phyloP scores from a whole-genome alignment of 2,113 vertebrate genomes.

The Leptocoma aspasia region DNA sequence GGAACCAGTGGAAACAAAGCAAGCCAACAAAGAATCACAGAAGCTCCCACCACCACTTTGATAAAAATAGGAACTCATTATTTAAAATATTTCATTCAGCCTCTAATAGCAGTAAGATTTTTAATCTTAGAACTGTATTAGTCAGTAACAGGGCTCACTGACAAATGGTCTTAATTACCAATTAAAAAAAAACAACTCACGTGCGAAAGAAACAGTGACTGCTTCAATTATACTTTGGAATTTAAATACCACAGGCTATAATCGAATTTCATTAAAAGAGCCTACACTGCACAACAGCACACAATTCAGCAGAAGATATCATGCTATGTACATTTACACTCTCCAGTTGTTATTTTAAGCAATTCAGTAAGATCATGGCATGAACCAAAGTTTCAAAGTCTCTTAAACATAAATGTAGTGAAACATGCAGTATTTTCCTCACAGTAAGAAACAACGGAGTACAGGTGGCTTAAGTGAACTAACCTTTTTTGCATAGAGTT shows the following conservation, averaged over 20 bases:
- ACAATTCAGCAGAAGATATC: not conserved
- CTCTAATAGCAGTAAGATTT: not conserved
- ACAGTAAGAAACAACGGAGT: not conserved
- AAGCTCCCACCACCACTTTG: not conserved
- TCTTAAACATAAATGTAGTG: not conserved
- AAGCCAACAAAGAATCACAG: not conserved
- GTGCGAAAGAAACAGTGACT: not conserved
- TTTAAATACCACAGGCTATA: not conserved
- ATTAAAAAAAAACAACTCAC: not conserved
- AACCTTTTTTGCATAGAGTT: not conserved
- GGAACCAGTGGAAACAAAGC: not conserved
- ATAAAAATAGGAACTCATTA: not conserved
- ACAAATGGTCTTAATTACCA: not conserved
- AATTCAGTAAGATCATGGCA: not conserved
- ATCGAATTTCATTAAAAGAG: not conserved
- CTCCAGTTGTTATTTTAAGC: not conserved
- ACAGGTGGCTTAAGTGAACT: not conserved
- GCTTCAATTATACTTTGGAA: not conserved
- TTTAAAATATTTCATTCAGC: not conserved
- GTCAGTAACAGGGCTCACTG: not conserved
- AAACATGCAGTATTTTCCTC: not conserved
- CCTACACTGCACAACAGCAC: not conserved
- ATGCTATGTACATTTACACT: not conserved
- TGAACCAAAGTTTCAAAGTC: not conserved
- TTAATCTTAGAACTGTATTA: not conserved